Conservation (phyloP, 2,113 vertebrate genomes). For the human (Homo sapiens) region GRCh38 chr12:126213001-126213500, state of each 20-base stretch:
- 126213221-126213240: accelerated
- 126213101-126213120: accelerated
- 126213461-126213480: no score
- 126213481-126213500: accelerated
- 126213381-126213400: accelerated
- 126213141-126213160: no score
- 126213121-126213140: accelerated
- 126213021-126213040: accelerated
- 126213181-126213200: accelerated
- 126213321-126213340: no score
- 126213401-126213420: accelerated
- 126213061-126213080: no score
- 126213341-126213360: neutral
- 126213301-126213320: accelerated
- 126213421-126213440: accelerated
- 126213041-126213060: accelerated
- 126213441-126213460: neutral
- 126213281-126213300: neutral
- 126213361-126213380: neutral
- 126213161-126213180: neutral
- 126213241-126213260: accelerated
- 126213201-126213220: neutral
- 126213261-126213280: neutral
- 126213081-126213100: neutral
- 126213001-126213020: neutral